Evolutionary conservation across 1,140 invertebrate genomes (phyloP).

Genomic region (Mactra quadrangularis): DNA sequence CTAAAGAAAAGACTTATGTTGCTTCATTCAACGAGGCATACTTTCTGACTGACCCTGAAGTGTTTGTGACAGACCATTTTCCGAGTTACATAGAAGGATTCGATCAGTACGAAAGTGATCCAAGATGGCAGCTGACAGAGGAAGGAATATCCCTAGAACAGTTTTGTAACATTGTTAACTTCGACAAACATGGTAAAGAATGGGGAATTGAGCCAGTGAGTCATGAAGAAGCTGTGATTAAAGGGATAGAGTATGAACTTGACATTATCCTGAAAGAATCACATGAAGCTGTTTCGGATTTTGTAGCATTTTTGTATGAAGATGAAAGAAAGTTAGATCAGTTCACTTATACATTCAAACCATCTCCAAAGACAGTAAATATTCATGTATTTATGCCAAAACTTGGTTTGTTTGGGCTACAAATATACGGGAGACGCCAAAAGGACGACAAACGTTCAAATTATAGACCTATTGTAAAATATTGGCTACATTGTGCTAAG

Average conservation of each 20-base stretch:
- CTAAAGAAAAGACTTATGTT: constrained; percentile 61
- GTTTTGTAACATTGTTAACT: constrained; percentile 44
- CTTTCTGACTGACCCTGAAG: constrained; percentile 85
- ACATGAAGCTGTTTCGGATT: too few species aligned
- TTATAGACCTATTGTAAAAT: constrained; percentile 50
- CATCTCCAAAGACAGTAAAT: too few species aligned
- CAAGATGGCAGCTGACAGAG: constrained; percentile 64
- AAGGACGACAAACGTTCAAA: too few species aligned
- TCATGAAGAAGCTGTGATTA: constrained; percentile 7
- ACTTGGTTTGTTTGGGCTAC: too few species aligned
- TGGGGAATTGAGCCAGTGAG: constrained; percentile 31
- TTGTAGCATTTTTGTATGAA: too few species aligned
- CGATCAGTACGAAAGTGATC: constrained; percentile 25
- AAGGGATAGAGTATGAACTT: constrained; percentile 36
- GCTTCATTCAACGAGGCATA: constrained; percentile 73
- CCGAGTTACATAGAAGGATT: constrained; percentile 78
- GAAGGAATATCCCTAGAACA: constrained; percentile 45
- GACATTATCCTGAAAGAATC: too few species aligned
- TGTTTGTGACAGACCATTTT: constrained; percentile 84
- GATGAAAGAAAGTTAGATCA: constrained; percentile 52
- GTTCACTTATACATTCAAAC: constrained; percentile 44
- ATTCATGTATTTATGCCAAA: too few species aligned
- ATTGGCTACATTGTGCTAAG: constrained; percentile 26
- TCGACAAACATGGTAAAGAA: constrained; percentile 43
- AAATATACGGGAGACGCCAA: too few species aligned